phyloP scores from a whole-genome alignment of 2,888 invertebrate genomes.

The Galerucella calmariensis region DNA sequence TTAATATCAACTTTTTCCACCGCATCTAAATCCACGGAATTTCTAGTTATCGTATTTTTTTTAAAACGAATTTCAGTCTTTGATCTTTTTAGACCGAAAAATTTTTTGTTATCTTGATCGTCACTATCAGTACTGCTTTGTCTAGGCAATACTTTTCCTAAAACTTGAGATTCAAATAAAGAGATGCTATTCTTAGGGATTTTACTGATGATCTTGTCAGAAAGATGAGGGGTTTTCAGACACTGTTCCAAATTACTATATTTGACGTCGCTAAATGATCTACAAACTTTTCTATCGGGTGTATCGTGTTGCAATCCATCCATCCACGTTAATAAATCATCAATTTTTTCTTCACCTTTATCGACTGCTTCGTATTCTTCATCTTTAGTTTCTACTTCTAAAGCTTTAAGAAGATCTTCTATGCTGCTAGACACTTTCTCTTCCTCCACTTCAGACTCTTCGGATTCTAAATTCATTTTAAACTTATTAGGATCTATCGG shows the following conservation, averaged over 20 bases:
- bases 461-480: slow-evolving; percentile 39
- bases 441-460: slow-evolving; percentile 46
- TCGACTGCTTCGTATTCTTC: slow-evolving; percentile 36
- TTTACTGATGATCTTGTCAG: slow-evolving; percentile 59
- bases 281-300: slow-evolving; percentile 55
- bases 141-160: slow-evolving; percentile 56
- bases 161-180: slow-evolving; percentile 61
- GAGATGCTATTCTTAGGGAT: slow-evolving; percentile 62
- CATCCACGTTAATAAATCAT: slow-evolving; percentile 63
- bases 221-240: slow-evolving; percentile 57
- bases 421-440: slow-evolving; percentile 61
- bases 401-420: slow-evolving; percentile 63
- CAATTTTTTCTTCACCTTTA: slow-evolving; percentile 60
- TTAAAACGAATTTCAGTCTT: slow-evolving; percentile 61
- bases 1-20: slow-evolving; percentile 62
- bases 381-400: slow-evolving; percentile 59
- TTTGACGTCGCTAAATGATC: slow-evolving; percentile 61
- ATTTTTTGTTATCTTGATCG: slow-evolving; percentile 39
- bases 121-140: slow-evolving; percentile 46
- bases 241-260: slow-evolving; percentile 62
- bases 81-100: slow-evolving; percentile 57
- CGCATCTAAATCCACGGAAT: slow-evolving; percentile 62
- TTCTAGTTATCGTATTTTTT: slow-evolving; percentile 49
- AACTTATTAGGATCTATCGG: slow-evolving; percentile 58
- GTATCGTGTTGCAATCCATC: slow-evolving; percentile 62